phyloP scores from a whole-genome alignment of 2,797 vertebrate genomes.

The Clarias laeviceps region DNA sequence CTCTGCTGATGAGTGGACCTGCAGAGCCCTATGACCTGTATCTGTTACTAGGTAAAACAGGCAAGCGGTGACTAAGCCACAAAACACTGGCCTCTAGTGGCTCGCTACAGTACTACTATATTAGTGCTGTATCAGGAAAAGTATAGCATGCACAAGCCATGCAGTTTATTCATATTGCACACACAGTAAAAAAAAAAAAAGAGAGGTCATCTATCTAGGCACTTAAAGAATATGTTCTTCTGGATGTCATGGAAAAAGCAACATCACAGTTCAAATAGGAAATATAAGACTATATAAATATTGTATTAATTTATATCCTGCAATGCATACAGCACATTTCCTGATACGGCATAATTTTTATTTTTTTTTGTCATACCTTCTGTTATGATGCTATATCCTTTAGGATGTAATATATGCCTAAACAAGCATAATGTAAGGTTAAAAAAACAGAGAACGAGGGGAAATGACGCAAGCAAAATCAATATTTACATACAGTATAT shows the following conservation, averaged over 20 bases:
- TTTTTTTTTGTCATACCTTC: not conserved
- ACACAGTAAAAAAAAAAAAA: constrained; percentile 14
- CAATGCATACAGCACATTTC: not conserved
- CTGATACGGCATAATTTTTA: not conserved
- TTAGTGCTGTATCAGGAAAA: constrained; percentile 14
- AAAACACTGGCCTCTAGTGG: constrained; percentile 49
- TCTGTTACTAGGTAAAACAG: constrained; percentile 63
- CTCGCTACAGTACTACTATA: not conserved
- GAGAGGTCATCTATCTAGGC: not conserved
- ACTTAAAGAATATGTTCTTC: not conserved
- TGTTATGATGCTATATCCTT: not conserved
- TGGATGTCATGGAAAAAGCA: not conserved
- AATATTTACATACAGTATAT: not conserved
- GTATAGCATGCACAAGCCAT: not conserved
- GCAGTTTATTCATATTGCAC: not conserved
- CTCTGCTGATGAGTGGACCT: constrained; percentile 49
- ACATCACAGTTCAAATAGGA: not conserved
- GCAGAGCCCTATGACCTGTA: constrained; percentile 57
- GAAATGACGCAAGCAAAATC: not conserved
- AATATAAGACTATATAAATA: not conserved
- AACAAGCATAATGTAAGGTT: not conserved
- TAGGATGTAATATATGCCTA: not conserved
- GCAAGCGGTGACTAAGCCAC: constrained; percentile 48
- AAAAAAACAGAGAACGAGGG: not conserved
- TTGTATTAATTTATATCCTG: not conserved